Base-by-base conservation (phyloP, 2,797 vertebrate species). In the Phataginus tetradactyla region DNA sequence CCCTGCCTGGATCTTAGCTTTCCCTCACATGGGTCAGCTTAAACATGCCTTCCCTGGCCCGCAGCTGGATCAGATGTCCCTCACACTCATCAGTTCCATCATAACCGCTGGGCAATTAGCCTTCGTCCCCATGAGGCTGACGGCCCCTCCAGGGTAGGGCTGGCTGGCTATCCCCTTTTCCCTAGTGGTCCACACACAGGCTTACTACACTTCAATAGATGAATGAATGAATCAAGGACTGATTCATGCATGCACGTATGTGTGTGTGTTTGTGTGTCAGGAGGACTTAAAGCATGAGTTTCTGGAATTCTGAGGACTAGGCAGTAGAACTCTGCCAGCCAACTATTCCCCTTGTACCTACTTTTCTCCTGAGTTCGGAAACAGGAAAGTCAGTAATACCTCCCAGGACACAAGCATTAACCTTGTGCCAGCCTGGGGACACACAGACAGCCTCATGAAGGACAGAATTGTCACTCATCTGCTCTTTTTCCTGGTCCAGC, bases 301-400 rank as follows among this genome's bases (percentile, higher is more conserved):
- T 80, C 80, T 90, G 51, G 49, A 69, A 84, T 85, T 71, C 61
- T 59, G 71, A 90, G 51, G 64, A 59, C 45, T 7, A 45, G 64
- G 20, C 23, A 63, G 64, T n/a, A 45, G 34, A 49, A 23, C 42
- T 63, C 53, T 61, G 37, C 51, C 78, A 79, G 75, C 74, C 2
- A 7, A 29, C 3, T 34, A 7, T 11, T 39, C 53, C 39, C 42
- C 2, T 23, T 13, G 18, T n/a, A 20, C 27, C 51, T 83, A 66
- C 72, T 59, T 87, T 55, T 15, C 80, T 85, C 10, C 8, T 32
- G 32, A 45, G 15, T 23, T 92, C n/a, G 49, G 37, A 57, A 84
- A 53, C 27, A 53, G 57, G 84, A 78, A 63, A 72, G 61, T 42
- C 51, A 55, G 34, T 5, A 18, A 49, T 20, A 14, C 1, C 51